Evolutionary conservation across 1,140 invertebrate genomes (phyloP), one percentile per base, ranked within the genome.

Genomic region (Aphelenchoides besseyi): DNA sequence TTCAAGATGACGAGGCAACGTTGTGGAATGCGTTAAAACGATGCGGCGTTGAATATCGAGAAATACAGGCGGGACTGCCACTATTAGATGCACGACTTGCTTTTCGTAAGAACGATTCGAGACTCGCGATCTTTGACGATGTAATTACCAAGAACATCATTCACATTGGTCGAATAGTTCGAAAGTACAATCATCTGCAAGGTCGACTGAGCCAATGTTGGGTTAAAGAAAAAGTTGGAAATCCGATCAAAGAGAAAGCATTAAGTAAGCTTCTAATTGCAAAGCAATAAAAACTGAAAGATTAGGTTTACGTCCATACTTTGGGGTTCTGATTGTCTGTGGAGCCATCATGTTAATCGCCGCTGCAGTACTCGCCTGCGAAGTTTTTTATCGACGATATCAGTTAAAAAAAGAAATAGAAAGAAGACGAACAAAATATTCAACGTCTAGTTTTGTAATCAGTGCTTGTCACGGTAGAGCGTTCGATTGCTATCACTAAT

Each of bases 151-250:
- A 66, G 36, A 66, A 66, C 36, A 66, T 29, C 32, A 30, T 66
- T 23, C 63, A 66, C 12, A 37, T 66, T 16, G 30, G 12, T 16
- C 30, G 63, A 30, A 66, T 66, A 16, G 9, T 16, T 33, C 63
- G 63, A 12, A 66, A 66, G 30, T 66, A 66, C 2, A 36, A 61
- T 18, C 16, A n/a, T n/a, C 30, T 61, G 59, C 30, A n/a, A 36
- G 12, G 23, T 48, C 41, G 41, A 12, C 41, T 48, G 12, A 23
- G 41, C 41, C 41, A 48, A 23, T 59, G 5, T 33, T 8, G 55
- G 18, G 30, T 18, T n/a, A 30, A 59, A 30, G 55, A 59, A 26
- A 59, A 59, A 30, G 18, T 12, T 1, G 1, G 12, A 2, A 26
- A 30, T 59, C 12, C 16, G 55, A 16, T 12, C 55, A 59, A 28